Conservation (phyloP, 35 echinoderm and acorn worm species). For the Lytechinus pictus region DNA sequence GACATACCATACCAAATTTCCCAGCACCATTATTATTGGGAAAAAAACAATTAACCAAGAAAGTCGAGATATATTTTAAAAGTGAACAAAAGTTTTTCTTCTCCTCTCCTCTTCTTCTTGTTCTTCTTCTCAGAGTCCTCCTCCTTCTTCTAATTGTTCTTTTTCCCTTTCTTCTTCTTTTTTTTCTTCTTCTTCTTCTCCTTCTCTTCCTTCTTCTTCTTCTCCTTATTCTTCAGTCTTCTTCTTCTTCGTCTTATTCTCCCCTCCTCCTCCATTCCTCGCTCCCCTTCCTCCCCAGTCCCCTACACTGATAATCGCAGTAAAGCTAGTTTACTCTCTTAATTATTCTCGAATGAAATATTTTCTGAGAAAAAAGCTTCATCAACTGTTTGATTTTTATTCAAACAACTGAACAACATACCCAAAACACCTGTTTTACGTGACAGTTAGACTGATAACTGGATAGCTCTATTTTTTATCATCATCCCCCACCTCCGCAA, state of each 20-base stretch:
- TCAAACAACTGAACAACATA: background rate
- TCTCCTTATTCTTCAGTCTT: background rate
- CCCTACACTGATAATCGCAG: background rate
- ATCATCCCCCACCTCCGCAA: too few species aligned
- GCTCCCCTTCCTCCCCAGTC: background rate
- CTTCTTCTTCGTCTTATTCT: background rate
- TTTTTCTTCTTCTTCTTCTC: background rate
- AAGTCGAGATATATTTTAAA: too few species aligned
- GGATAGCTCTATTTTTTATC: too few species aligned
- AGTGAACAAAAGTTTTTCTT: too few species aligned
- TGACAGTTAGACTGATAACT: background rate
- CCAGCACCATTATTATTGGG: too few species aligned
- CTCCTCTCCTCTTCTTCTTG: background rate
- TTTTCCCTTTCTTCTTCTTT: background rate
- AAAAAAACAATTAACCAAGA: too few species aligned
- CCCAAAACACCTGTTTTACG: background rate
- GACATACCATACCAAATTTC: too few species aligned
- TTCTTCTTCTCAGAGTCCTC: background rate
- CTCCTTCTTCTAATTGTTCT: background rate
- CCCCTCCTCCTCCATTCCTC: background rate
- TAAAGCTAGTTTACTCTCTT: background rate
- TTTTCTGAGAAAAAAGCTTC: too few species aligned
- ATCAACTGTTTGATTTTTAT: too few species aligned
- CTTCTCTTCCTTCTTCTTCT: background rate
- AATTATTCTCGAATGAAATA: too few species aligned